Evolutionary conservation across 2,113 vertebrate genomes (phyloP).

Genomic region (Bettongia penicillata): DNA sequence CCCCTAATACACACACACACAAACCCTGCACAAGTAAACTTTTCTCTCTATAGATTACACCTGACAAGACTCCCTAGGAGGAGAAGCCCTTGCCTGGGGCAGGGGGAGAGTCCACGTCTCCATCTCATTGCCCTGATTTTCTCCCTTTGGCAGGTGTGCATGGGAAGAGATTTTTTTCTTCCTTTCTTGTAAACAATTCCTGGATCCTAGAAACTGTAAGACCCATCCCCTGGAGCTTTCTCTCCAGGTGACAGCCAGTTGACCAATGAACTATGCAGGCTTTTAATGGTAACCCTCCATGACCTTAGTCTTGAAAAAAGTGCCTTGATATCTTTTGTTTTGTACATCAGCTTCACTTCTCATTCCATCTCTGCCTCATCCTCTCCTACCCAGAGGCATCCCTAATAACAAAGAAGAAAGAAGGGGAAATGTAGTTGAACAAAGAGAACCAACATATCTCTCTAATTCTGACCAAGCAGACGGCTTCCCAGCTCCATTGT

Average conservation of each 20-base stretch:
- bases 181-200: not conserved
- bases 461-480: not conserved
- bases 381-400: not conserved
- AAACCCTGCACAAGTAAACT: too few species aligned
- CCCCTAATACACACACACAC: too few species aligned
- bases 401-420: not conserved
- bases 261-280: too few species aligned
- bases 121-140: too few species aligned
- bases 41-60: not conserved
- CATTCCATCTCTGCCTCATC: not conserved
- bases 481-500: not conserved
- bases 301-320: not conserved
- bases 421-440: not conserved
- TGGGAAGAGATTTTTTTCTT: not conserved
- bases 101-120: too few species aligned
- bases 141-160: too few species aligned
- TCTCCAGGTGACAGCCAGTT: not conserved
- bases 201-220: not conserved
- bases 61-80: not conserved
- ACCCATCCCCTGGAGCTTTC: not conserved
- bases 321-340: not conserved
- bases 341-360: not conserved
- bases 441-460: not conserved
- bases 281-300: not conserved
- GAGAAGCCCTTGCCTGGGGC: not conserved